Base-by-base conservation (phyloP, 2,888 invertebrate species). In the Drosophila tripunctata region DNA sequence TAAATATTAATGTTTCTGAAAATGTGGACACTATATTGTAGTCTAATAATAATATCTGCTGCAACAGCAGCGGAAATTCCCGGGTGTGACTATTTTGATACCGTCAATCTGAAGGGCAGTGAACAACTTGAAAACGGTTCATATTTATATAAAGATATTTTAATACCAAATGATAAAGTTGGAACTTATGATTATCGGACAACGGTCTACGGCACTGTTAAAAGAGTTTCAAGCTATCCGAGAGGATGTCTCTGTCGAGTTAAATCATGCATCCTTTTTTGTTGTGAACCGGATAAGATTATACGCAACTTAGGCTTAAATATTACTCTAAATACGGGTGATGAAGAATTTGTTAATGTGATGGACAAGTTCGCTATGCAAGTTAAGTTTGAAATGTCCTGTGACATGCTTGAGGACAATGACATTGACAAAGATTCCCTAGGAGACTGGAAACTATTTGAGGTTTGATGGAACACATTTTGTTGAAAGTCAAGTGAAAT, bases 221-320 rank as follows among this genome's bases (percentile, higher is more conserved):
- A 17, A 1, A 0, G 2, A 0, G 48, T 52, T 5, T 0, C 27
- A 0, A 6, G 27, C 0, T 70, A 80, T 57, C 22, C 38, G 0
- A 70, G 88, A 8, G 89, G 87, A 3, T 89, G 89, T 31, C 48
- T 83, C 1, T 88, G 89, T 47, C 30, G 78, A 8, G 14, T 89
- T 3, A 87, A 78, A 45, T 52, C 80, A 0, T 91, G 91, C 45
- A 61, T 90, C 1, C 75, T 88, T 2, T 69, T 88, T n/a, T 88
- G 88, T 47, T 89, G 88, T 45, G 21, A 33, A 17, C 35, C 63
- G 12, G 4, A 27, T 1, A 15, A 24, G n/a, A 22, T 12, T 0
- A 3, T 19, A 0, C 8, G 5, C 1, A 33, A 62, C n/a, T 6
- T 22, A 0, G 31, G 15, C 8, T 5, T 60, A 3, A 47, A 38